A percentile compares a stretch with the other conserved stretches of the same genome.
Conservation (phyloP, 2,113 vertebrate species). For the Chloropsis cyanopogon region DNA sequence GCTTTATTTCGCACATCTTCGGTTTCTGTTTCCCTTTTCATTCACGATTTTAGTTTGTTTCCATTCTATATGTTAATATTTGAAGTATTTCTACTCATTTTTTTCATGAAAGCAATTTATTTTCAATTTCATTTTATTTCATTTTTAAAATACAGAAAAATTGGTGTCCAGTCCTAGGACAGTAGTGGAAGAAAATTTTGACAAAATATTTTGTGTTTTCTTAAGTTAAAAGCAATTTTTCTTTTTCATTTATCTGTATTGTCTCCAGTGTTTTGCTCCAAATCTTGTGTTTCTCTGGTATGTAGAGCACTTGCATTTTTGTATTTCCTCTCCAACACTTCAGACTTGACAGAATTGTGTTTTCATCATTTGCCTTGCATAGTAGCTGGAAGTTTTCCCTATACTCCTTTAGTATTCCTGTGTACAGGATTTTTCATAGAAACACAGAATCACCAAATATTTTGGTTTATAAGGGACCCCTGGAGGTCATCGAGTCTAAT, state of each 20-base stretch:
- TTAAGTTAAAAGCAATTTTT: not conserved
- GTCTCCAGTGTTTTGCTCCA: not conserved
- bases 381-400: not conserved
- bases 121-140: not conserved
- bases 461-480: not conserved
- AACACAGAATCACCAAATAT: not conserved
- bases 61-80: not conserved
- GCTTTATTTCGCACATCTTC: not conserved
- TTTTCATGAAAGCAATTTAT: not conserved
- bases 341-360: not conserved
- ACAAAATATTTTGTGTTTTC: not conserved
- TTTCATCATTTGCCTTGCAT: not conserved
- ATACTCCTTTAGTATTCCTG: not conserved
- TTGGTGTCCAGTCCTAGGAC: not conserved
- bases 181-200: not conserved
- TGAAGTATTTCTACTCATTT: not conserved
- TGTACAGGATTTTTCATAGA: not conserved
- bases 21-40: not conserved
- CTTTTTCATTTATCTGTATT: not conserved
- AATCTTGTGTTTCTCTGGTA: not conserved
- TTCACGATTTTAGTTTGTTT: not conserved
- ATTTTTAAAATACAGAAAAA: not conserved
- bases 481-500: not conserved
- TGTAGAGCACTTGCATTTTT: not conserved
- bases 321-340: not conserved